A percentile compares a stretch with the other conserved stretches of the same genome.
Evolutionary conservation across 2,113 vertebrate species (phyloP).

Genomic region (Mormyrus lacerda): DNA sequence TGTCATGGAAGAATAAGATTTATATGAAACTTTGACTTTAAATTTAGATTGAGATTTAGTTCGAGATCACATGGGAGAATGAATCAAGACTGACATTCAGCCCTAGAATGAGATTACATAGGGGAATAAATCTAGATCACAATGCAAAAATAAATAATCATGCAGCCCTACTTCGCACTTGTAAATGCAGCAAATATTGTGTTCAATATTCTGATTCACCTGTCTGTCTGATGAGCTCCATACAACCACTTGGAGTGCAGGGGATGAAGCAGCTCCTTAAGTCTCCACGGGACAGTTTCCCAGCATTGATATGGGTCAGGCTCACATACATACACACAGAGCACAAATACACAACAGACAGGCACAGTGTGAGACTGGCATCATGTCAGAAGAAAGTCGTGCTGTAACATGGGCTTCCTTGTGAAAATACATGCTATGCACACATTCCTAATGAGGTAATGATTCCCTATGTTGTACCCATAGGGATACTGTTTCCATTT

Average conservation of each 20-base stretch:
- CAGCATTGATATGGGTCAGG: slow-evolving; percentile 85
- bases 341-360: background rate
- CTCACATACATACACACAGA: slow-evolving; percentile 34
- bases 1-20: background rate
- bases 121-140: background rate
- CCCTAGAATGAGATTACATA: background rate
- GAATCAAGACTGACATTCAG: background rate
- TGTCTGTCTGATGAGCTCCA: slow-evolving; percentile 89
- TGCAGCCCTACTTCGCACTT: background rate
- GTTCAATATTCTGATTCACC: slow-evolving; percentile 51
- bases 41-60: too few relatives aligned
- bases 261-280: slow-evolving; percentile 87
- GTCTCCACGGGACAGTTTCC: slow-evolving; percentile 91
- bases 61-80: background rate
- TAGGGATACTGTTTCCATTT: background rate
- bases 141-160: background rate
- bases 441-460: background rate
- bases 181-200: background rate
- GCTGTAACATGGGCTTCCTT: background rate
- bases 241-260: slow-evolving; percentile 92
- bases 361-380: background rate
- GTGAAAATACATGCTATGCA: background rate
- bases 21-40: too few relatives aligned
- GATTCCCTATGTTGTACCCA: background rate
- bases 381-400: background rate